Percentiles rank a stretch among this genome's conserved stretches.
Conservation (phyloP, 1,140 invertebrate genomes). For the silkworm (Bombyx mori) region DNA sequence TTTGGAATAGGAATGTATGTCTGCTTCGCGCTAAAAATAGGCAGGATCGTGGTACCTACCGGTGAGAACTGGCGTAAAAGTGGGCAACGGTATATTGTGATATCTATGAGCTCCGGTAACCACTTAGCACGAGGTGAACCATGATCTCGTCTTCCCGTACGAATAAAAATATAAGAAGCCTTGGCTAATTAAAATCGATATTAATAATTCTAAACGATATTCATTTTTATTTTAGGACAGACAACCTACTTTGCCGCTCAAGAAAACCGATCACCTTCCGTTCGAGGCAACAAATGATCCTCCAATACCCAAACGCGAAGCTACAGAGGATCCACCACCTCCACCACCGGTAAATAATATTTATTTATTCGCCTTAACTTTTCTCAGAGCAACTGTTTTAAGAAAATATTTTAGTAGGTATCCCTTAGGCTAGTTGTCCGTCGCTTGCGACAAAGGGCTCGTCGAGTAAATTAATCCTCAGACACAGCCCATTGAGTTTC, state of each 20-base stretch:
- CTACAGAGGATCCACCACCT: constrained; percentile 62
- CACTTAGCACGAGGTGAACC: neutral
- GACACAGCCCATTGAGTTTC: no score
- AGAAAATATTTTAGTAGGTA: no score
- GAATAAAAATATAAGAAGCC: neutral
- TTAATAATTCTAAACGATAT: neutral
- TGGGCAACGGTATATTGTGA: neutral
- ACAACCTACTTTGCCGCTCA: constrained; percentile 46
- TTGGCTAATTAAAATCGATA: no score
- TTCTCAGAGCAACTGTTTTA: no score
- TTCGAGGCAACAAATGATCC: constrained; percentile 24
- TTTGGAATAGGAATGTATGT: no score
- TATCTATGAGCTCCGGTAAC: neutral
- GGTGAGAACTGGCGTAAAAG: no score
- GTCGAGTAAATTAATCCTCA: no score
- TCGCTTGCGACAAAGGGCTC: no score
- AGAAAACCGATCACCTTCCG: constrained; percentile 27
- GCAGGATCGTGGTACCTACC: no score
- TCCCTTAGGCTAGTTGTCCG: no score
- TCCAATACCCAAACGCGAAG: constrained; percentile 29
- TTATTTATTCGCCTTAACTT: no score
- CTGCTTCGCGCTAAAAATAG: no score
- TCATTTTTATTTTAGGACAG: constrained; percentile 58
- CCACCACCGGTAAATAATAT: constrained; percentile 72
- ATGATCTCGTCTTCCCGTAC: neutral